Evolutionary conservation across 2,113 vertebrate species (phyloP).

Genomic region (Oncorhynchus clarkii): DNA sequence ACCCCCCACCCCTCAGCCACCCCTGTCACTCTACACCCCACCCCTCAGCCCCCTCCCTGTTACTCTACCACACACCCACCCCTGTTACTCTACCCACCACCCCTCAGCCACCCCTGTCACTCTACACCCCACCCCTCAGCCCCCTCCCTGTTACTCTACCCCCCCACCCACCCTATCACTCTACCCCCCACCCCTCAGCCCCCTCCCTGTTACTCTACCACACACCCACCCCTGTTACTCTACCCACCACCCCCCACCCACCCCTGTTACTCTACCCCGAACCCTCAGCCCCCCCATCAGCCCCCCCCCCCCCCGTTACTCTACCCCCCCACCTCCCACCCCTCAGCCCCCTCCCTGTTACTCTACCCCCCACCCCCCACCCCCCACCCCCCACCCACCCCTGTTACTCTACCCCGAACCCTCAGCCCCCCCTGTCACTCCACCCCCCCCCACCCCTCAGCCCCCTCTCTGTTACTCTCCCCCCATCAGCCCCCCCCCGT

Average conservation of each 20-base stretch:
- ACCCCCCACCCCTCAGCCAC: constrained; percentile 41
- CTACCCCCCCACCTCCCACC: neutral
- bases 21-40: no score
- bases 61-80: neutral
- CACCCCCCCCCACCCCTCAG: constrained; percentile 32
- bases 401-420: neutral
- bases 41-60: constrained; percentile 39
- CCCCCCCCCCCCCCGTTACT: constrained; percentile 5
- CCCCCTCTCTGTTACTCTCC: constrained; percentile 4
- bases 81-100: no score
- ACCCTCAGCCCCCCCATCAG: constrained; percentile 54
- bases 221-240: no score
- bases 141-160: no score
- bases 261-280: neutral
- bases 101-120: constrained; percentile 38
- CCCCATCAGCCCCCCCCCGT: no score
- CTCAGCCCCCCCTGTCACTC: constrained; percentile 33
- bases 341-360: constrained; percentile 36
- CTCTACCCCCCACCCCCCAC: constrained; percentile 28
- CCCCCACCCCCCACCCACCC: constrained; percentile 33
- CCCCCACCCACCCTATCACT: no score
- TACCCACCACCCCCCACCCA: neutral
- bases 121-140: no score
- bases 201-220: no score
- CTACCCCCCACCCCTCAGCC: constrained; percentile 27